These are phyloP conservation scores for Andricus grossulariae DNA, from an alignment of 1,140 invertebrate genomes.

Conservation along the genomic window DNA sequence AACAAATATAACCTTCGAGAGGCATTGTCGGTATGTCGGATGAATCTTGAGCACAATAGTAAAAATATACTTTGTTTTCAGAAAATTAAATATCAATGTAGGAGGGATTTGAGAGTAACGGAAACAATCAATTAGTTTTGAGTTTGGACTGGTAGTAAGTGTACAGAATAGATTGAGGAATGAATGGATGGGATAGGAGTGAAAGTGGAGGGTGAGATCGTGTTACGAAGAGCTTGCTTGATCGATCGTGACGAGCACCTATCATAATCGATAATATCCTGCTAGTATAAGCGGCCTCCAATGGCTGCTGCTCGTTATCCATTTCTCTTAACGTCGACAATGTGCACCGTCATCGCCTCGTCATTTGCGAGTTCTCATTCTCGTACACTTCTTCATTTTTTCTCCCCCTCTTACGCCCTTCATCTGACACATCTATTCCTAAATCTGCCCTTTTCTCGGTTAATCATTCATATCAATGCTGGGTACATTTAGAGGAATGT, in stretches of 20 bases:
- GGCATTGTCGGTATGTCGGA: no score
- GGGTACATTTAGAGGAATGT: not conserved
- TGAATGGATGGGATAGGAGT: slow-evolving; percentile 12
- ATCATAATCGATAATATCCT: slow-evolving; percentile 52
- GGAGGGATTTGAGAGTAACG: not conserved
- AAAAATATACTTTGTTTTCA: not conserved
- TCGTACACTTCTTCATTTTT: slow-evolving; percentile 41
- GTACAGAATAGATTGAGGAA: not conserved
- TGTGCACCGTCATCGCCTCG: slow-evolving; percentile 51
- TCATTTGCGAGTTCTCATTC: slow-evolving; percentile 52
- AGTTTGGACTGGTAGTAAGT: slow-evolving; percentile 23
- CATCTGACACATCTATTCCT: slow-evolving; percentile 14
- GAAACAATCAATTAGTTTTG: slow-evolving; percentile 23
- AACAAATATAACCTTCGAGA: no score
- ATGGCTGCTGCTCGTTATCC: slow-evolving; percentile 48
- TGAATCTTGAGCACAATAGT: no score
- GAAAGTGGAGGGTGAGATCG: slow-evolving; percentile 18
- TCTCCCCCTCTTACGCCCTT: slow-evolving; percentile 36
- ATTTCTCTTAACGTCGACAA: slow-evolving; percentile 49
- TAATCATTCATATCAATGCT: not conserved
- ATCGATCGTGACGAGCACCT: slow-evolving; percentile 50
- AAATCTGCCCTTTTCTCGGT: not conserved
- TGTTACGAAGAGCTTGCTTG: slow-evolving; percentile 33
- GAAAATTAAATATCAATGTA: not conserved
- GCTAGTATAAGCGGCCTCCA: slow-evolving; percentile 44